Evolutionary conservation across 2,113 vertebrate species (phyloP).

Genomic region (Motacilla alba): DNA sequence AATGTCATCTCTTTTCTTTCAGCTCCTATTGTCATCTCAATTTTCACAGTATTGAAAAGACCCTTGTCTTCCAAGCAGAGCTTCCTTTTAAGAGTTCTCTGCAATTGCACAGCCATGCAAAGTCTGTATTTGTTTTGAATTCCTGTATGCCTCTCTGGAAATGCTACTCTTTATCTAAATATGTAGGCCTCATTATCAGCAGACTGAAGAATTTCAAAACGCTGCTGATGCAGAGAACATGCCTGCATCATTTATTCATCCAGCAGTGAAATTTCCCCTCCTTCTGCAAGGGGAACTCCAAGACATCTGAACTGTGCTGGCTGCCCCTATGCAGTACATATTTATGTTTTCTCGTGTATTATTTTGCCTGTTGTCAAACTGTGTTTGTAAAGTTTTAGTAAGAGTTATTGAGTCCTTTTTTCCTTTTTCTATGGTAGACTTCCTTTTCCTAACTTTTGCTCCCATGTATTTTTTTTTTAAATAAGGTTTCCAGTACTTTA

Average conservation of each 20-base stretch:
- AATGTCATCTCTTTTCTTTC: not conserved
- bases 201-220: not conserved
- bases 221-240: not conserved
- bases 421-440: not conserved
- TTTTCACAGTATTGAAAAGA: not conserved
- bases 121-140: not conserved
- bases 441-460: not conserved
- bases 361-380: not conserved
- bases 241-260: not conserved
- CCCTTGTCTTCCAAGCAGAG: not conserved
- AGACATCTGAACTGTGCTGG: not conserved
- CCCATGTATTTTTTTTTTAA: not conserved
- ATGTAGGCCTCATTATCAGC: not conserved
- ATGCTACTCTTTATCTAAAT: not conserved
- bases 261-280: not conserved
- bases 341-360: not conserved
- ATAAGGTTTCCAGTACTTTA: not conserved
- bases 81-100: not conserved
- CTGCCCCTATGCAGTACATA: not conserved
- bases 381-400: not conserved
- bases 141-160: not conserved
- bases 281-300: not conserved
- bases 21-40: not conserved
- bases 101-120: not conserved
- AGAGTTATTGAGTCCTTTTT: not conserved